Percentiles rank a stretch among this genome's conserved stretches.
phyloP scores from a whole-genome alignment of 2,888 invertebrate genomes.

The Miltochrista miniata region DNA sequence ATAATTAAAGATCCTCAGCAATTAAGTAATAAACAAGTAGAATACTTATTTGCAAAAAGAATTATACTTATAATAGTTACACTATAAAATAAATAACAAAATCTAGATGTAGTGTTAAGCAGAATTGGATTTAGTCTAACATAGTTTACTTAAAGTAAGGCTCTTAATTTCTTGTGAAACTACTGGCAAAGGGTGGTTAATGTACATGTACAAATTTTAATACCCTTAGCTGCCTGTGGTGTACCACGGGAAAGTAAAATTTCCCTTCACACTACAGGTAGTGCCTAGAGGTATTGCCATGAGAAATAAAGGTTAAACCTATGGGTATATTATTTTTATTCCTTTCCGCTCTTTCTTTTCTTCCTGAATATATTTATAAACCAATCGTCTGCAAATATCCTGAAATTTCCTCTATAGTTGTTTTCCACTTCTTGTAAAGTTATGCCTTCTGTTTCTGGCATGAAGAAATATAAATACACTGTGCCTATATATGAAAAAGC shows the following conservation, averaged over 20 bases:
- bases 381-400: conserved; percentile 71
- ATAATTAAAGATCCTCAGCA: conserved; percentile 70
- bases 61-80: background rate
- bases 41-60: too few relatives aligned
- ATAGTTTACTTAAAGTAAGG: too few relatives aligned
- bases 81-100: background rate
- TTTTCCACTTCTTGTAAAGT: conserved; percentile 78
- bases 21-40: conserved; percentile 15
- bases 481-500: conserved; percentile 71
- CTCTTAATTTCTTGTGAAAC: too few relatives aligned
- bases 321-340: conserved; percentile 14
- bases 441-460: conserved; percentile 83
- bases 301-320: too few relatives aligned
- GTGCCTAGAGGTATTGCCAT: too few relatives aligned
- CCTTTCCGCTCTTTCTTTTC: conserved; percentile 43
- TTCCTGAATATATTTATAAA: conserved; percentile 64
- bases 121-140: too few relatives aligned
- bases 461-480: conserved; percentile 75
- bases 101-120: conserved; percentile 7
- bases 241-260: too few relatives aligned
- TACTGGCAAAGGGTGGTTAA: too few relatives aligned
- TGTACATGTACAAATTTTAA: too few relatives aligned
- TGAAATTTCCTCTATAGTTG: conserved; percentile 63
- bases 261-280: too few relatives aligned
- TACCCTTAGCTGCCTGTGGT: too few relatives aligned